These are phyloP conservation scores for Neolamprologus falcicula DNA, from an alignment of 2,113 vertebrate genomes.

Conservation along the genomic window DNA sequence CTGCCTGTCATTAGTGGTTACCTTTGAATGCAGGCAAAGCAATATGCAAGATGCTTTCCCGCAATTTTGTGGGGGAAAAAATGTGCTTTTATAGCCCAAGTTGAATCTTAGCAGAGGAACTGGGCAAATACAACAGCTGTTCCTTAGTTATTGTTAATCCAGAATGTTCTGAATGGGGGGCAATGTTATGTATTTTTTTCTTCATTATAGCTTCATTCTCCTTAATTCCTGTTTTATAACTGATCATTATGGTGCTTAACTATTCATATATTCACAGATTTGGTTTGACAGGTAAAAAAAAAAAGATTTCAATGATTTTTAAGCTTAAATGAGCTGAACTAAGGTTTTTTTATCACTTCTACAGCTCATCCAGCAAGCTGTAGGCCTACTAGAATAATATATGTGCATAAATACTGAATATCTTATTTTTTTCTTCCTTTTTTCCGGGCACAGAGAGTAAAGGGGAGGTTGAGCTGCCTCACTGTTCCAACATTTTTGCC, in stretches of 20 bases:
- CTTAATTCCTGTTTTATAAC: neutral
- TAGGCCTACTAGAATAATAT: neutral
- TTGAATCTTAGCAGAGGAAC: neutral
- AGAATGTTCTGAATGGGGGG: neutral
- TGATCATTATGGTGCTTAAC: neutral
- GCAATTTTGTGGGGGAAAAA: slow-evolving; percentile 13
- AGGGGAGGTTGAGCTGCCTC: neutral
- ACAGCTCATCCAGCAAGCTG: neutral
- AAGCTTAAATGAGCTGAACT: neutral
- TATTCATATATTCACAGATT: neutral
- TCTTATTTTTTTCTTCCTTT: neutral
- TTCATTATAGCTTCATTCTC: neutral
- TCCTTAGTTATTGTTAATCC: neutral
- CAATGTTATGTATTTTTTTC: neutral
- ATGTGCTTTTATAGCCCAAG: slow-evolving; percentile 1
- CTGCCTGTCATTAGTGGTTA: slow-evolving; percentile 37
- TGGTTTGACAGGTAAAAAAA: neutral
- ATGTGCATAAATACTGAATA: neutral
- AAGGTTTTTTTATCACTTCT: neutral
- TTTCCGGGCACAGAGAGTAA: neutral
- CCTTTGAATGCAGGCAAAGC: slow-evolving; percentile 28
- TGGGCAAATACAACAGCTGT: neutral
- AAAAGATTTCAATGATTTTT: neutral
- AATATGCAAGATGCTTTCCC: slow-evolving; percentile 11
- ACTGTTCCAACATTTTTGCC: neutral